Percentiles rank a stretch among this genome's conserved stretches.
phyloP scores from a whole-genome alignment of 2,888 invertebrate genomes.

The Sceliomorpha sp. region DNA sequence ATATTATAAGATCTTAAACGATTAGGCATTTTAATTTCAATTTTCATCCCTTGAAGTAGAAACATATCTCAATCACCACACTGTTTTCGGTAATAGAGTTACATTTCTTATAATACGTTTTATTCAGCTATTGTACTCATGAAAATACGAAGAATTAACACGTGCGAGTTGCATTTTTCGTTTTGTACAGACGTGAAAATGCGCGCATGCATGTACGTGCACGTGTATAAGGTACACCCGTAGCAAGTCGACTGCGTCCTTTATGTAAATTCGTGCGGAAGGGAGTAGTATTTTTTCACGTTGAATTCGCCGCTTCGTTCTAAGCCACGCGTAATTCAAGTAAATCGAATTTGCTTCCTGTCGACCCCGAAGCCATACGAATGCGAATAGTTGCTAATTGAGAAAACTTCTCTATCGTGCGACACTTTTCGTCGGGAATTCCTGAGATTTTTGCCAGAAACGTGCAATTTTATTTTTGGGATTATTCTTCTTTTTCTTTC shows the following conservation, averaged over 20 bases:
- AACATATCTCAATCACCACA: no score
- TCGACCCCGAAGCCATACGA: conserved; percentile 46
- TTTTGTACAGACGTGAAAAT: conserved; percentile 32
- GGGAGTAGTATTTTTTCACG: conserved; percentile 32
- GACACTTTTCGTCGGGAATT: conserved; percentile 35
- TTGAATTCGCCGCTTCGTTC: conserved; percentile 36
- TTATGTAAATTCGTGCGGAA: conserved; percentile 47
- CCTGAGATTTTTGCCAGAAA: conserved; percentile 34
- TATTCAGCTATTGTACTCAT: no score
- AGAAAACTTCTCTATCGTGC: conserved; percentile 49
- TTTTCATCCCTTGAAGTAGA: no score
- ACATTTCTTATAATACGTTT: no score
- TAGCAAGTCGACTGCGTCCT: conserved; percentile 37
- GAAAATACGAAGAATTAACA: conserved; percentile 5
- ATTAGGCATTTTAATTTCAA: no score
- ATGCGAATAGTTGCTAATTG: conserved; percentile 55
- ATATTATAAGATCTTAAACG: no score
- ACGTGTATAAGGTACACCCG: conserved; percentile 28
- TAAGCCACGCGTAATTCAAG: conserved; percentile 47
- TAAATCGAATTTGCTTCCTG: conserved; percentile 49
- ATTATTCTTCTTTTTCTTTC: no score
- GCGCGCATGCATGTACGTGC: conserved; percentile 29
- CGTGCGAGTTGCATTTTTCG: conserved; percentile 30
- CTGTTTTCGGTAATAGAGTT: no score
- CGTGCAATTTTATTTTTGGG: conserved; percentile 37